Evolutionary conservation across 1,140 invertebrate species (phyloP).

Genomic region (Heliconius hermathena): DNA sequence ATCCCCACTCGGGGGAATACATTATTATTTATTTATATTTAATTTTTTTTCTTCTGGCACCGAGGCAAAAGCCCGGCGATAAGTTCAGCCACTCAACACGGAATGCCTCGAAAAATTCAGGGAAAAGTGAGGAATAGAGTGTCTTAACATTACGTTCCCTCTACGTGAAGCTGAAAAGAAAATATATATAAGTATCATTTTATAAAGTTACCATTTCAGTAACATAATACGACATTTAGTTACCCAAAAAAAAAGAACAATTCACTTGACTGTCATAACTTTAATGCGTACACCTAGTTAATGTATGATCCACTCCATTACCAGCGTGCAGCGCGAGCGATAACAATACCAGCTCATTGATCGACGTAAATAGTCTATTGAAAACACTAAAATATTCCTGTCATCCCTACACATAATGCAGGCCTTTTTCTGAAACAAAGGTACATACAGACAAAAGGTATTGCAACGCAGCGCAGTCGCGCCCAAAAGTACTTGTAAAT

Average conservation of each 20-base stretch:
- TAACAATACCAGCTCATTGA: not conserved
- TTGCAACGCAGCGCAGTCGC: not conserved
- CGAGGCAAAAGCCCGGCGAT: too few relatives aligned
- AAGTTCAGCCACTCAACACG: too few relatives aligned
- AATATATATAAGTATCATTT: too few relatives aligned
- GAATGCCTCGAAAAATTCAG: too few relatives aligned
- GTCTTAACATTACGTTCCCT: too few relatives aligned
- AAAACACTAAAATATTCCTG: conserved; percentile 13
- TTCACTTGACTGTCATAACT: not conserved
- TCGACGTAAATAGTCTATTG: conserved; percentile 12
- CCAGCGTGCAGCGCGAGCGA: not conserved
- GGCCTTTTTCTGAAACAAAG: conserved; percentile 1
- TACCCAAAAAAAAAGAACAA: not conserved
- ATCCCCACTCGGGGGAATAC: too few relatives aligned
- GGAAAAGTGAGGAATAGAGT: too few relatives aligned
- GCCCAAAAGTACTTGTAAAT: not conserved
- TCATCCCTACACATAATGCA: not conserved
- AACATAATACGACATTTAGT: not conserved
- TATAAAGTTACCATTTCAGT: not conserved
- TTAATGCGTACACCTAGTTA: not conserved
- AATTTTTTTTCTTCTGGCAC: too few relatives aligned
- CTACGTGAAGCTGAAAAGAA: too few relatives aligned
- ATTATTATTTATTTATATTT: too few relatives aligned
- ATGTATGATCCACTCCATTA: conserved; percentile 5
- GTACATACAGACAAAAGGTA: conserved; percentile 1